These are phyloP conservation scores for Scalopus aquaticus DNA, from an alignment of 2,113 vertebrate genomes.

Conservation along the genomic window DNA sequence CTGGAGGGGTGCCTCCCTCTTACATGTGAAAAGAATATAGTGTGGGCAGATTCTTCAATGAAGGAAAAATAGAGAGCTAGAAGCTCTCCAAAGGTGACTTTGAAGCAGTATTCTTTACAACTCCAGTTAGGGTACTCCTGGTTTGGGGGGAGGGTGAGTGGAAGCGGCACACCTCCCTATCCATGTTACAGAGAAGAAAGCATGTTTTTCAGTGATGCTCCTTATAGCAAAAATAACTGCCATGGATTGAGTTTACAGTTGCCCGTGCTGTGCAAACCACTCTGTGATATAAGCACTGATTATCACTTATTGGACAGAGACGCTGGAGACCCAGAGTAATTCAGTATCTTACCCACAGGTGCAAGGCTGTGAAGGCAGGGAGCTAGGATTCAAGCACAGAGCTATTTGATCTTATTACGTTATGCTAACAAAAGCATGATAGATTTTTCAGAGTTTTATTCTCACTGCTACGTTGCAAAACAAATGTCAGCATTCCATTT, in stretches of 20 bases:
- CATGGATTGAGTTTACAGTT: neutral
- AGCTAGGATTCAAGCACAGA: neutral
- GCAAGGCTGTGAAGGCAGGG: accelerated
- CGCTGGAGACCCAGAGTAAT: neutral
- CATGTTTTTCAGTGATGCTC: neutral
- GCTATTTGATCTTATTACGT: neutral
- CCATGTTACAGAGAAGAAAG: neutral
- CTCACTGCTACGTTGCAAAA: neutral
- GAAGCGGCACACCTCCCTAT: neutral
- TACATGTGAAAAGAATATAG: neutral
- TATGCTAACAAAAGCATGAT: neutral
- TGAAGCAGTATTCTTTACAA: neutral
- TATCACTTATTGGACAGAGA: neutral
- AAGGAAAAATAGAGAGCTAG: neutral
- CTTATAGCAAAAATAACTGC: neutral
- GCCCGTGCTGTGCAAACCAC: neutral
- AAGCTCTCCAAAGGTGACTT: neutral
- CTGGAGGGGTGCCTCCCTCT: neutral
- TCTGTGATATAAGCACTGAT: neutral
- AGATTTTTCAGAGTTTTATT: neutral
- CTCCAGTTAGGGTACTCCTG: neutral
- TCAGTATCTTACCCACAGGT: neutral
- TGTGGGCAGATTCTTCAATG: neutral
- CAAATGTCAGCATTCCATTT: neutral
- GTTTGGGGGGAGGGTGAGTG: neutral